A percentile compares a stretch with the other conserved stretches of the same genome.
Conservation (phyloP, 2,113 vertebrate genomes). For the Hydrochoerus hydrochaeris region DNA sequence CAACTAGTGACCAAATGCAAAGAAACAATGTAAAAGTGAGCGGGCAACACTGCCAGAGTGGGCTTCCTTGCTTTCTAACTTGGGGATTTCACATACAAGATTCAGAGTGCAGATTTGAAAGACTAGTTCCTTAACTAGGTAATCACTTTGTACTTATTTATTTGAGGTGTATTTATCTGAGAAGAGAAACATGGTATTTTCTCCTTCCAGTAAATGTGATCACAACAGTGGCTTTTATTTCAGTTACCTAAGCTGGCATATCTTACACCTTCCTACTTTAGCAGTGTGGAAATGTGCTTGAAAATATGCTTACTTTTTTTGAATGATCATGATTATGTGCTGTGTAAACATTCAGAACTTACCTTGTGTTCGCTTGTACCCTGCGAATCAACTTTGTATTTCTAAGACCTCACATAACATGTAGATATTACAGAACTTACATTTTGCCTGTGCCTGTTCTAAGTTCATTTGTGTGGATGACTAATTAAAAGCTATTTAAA, state of each 20-base stretch:
- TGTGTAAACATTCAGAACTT: slow-evolving; percentile 57
- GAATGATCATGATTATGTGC: slow-evolving; percentile 40
- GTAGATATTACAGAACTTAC: slow-evolving; percentile 43
- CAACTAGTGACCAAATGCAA: background rate
- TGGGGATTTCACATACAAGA: background rate
- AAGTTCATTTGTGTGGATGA: slow-evolving; percentile 66
- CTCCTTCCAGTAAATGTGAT: slow-evolving; percentile 40
- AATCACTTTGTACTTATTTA: slow-evolving; percentile 66
- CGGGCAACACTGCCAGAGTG: background rate
- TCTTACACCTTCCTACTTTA: background rate
- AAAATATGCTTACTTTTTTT: slow-evolving; percentile 37
- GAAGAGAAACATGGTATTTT: slow-evolving; percentile 41
- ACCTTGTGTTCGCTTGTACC: slow-evolving; percentile 66
- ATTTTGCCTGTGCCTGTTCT: slow-evolving; percentile 71
- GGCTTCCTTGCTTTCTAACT: background rate
- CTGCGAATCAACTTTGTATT: slow-evolving; percentile 76
- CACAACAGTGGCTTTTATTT: background rate
- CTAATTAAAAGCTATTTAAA: slow-evolving; percentile 72
- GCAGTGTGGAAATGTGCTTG: slow-evolving; percentile 35
- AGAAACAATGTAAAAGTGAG: background rate
- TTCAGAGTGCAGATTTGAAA: background rate
- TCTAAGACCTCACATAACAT: slow-evolving; percentile 54
- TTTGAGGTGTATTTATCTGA: slow-evolving; percentile 61
- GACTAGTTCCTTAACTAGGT: slow-evolving; percentile 1
- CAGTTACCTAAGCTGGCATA: background rate